A percentile compares a stretch with the other conserved stretches of the same genome.
Evolutionary conservation across 2,797 vertebrate species (phyloP).

Genomic region (Hydrolagus colliei): DNA sequence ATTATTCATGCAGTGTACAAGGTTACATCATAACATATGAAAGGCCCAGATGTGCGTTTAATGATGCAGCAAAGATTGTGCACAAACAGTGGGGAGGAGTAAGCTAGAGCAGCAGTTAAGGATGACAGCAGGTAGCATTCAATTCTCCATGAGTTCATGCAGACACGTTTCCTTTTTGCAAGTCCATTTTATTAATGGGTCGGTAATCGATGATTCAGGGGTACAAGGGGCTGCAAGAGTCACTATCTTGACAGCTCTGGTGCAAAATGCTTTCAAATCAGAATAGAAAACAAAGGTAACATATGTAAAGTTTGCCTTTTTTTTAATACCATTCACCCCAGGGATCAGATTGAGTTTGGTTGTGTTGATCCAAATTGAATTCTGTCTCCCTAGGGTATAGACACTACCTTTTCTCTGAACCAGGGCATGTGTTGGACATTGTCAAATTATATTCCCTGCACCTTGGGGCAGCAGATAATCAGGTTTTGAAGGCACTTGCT

Average conservation of each 20-base stretch:
- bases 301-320: background rate
- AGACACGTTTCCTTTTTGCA: too few species aligned
- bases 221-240: background rate
- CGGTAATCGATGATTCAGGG: too few species aligned
- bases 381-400: background rate
- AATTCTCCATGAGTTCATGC: background rate
- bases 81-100: background rate
- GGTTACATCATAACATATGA: conserved; percentile 4
- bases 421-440: background rate
- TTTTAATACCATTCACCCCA: background rate
- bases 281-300: background rate
- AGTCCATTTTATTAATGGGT: background rate
- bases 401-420: background rate
- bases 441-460: background rate
- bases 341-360: background rate
- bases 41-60: background rate
- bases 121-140: background rate
- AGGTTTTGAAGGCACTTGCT: background rate
- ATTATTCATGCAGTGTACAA: background rate
- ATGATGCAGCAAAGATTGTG: background rate
- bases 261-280: background rate
- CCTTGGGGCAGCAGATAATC: background rate
- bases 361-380: background rate
- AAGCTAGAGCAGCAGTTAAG: background rate
- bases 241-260: background rate